A percentile compares a stretch with the other conserved stretches of the same genome.
These are phyloP conservation scores for Eubucco bourcierii DNA, from an alignment of 2,113 vertebrate species.

Conservation along the genomic window DNA sequence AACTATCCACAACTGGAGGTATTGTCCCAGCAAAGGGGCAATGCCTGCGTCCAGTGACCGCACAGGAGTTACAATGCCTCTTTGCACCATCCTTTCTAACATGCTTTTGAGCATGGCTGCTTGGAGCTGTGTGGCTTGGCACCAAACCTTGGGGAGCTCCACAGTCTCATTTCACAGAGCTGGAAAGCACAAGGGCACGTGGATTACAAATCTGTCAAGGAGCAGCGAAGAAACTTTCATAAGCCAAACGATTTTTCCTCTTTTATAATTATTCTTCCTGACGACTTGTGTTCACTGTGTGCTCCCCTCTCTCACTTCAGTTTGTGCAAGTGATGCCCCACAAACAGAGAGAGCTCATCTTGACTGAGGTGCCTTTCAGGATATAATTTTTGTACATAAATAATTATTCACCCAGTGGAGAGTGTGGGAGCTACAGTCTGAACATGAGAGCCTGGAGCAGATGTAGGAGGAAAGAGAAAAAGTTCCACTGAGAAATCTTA, in stretches of 20 bases:
- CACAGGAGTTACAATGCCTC: conserved; percentile 32
- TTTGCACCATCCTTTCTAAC: conserved; percentile 21
- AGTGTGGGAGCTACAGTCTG: not conserved
- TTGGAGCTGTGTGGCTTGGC: conserved; percentile 33
- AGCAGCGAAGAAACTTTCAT: conserved; percentile 67
- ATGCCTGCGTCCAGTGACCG: not conserved
- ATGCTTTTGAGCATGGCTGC: conserved; percentile 43
- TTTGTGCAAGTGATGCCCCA: not conserved
- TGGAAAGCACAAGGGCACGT: conserved; percentile 76
- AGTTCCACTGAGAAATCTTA: not conserved
- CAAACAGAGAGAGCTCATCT: not conserved
- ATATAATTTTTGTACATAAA: not conserved
- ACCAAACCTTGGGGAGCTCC: conserved; percentile 74
- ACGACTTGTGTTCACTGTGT: conserved; percentile 23
- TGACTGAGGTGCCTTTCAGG: conserved; percentile 18
- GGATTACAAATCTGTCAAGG: conserved; percentile 68
- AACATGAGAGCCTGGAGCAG: not conserved
- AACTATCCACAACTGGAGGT: not conserved
- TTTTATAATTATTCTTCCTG: conserved; percentile 61
- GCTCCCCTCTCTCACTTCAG: not conserved
- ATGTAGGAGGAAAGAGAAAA: not conserved
- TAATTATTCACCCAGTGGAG: not conserved
- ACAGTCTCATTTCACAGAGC: conserved; percentile 75
- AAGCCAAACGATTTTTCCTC: conserved; percentile 48
- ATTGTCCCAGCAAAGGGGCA: not conserved